Evolutionary conservation across 53 echinoderm and acorn worm species (phyloP).

Genomic region (Echinometra lucunter): DNA sequence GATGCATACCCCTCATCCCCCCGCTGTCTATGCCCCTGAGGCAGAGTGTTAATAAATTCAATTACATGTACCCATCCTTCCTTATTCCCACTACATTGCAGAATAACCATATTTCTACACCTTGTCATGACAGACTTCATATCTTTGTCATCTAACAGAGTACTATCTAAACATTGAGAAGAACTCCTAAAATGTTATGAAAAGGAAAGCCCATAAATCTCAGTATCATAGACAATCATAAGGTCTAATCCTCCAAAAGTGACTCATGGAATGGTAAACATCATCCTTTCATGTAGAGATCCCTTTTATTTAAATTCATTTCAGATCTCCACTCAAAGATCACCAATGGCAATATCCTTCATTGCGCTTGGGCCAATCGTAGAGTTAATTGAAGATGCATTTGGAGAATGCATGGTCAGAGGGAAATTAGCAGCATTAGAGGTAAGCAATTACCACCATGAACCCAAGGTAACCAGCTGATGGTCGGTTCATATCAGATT

Average conservation of each 20-base stretch:
- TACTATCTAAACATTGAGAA: neutral
- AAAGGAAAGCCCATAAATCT: neutral
- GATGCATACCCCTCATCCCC: no score
- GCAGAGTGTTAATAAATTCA: no score
- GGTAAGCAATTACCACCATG: slow-evolving; percentile 51
- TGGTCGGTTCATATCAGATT: slow-evolving; percentile 49
- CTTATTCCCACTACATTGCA: no score
- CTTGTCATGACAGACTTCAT: no score
- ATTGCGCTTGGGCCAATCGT: slow-evolving; percentile 13
- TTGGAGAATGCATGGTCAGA: slow-evolving; percentile 61
- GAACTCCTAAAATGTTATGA: neutral
- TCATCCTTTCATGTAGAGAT: neutral
- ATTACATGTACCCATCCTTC: no score
- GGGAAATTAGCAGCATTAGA: slow-evolving; percentile 50
- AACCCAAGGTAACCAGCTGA: slow-evolving; percentile 56
- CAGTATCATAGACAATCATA: neutral
- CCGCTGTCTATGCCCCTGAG: no score
- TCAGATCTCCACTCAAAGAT: neutral
- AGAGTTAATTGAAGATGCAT: slow-evolving; percentile 67
- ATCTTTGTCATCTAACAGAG: neutral
- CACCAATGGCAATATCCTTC: neutral
- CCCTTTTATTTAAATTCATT: neutral
- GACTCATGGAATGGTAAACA: slow-evolving; percentile 8
- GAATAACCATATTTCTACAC: no score
- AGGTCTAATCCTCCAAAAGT: neutral